Evolutionary conservation across 1,140 invertebrate genomes (phyloP).

Genomic region (Drosophila orosa): DNA sequence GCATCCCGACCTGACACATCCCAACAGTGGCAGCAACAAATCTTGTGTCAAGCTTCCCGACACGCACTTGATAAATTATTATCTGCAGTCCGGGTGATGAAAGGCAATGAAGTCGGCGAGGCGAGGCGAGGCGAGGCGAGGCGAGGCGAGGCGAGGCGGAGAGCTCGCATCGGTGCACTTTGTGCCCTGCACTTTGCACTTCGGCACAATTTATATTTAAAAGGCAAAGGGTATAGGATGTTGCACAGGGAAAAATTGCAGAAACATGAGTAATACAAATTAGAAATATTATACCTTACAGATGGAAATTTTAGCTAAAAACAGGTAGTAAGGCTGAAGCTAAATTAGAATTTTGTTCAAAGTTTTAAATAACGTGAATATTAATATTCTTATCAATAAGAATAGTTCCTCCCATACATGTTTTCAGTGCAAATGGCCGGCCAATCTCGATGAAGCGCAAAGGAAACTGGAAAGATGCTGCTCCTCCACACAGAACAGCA

Average conservation of each 20-base stretch:
- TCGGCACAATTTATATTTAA: constrained; percentile 63
- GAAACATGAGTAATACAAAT: neutral
- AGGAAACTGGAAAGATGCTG: constrained; percentile 7
- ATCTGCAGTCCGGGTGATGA: constrained; percentile 56
- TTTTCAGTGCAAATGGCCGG: neutral
- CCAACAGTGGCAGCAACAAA: constrained; percentile 46
- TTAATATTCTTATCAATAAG: neutral
- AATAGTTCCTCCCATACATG: neutral
- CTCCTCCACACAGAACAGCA: constrained; percentile 1
- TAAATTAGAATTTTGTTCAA: no score
- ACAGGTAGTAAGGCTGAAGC: neutral
- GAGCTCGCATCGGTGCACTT: constrained; percentile 39
- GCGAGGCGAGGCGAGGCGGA: neutral
- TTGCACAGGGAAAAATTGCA: neutral
- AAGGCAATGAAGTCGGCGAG: constrained; percentile 38
- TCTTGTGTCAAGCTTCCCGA: constrained; percentile 51
- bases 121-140: neutral
- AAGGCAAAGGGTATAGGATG: constrained; percentile 21
- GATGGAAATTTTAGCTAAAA: neutral
- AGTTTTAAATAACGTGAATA: neutral
- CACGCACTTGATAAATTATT: constrained; percentile 75
- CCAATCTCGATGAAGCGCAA: neutral
- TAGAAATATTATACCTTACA: neutral
- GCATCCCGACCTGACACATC: constrained; percentile 45
- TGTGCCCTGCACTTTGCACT: constrained; percentile 58